Percentiles rank a stretch among this genome's conserved stretches.
Evolutionary conservation across 1,140 invertebrate genomes (phyloP).

Genomic region (Pogonomyrmex barbatus): DNA sequence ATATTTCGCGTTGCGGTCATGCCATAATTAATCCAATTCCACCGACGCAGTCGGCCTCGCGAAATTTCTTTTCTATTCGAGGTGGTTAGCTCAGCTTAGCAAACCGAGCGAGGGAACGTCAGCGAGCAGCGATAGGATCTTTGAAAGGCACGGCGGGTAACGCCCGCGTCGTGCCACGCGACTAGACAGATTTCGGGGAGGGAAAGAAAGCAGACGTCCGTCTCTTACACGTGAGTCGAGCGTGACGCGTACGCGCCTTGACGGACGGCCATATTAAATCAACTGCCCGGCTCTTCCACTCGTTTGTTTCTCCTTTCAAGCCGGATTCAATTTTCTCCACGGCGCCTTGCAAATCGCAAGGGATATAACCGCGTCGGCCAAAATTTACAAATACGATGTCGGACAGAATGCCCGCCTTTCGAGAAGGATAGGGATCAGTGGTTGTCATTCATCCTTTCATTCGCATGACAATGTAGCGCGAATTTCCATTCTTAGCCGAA

Average conservation of each 20-base stretch:
- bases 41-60: constrained; percentile 29
- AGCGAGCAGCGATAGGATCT: constrained; percentile 66
- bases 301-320: constrained; percentile 81
- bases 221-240: constrained; percentile 38
- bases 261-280: constrained; percentile 82
- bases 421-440: constrained; percentile 1
- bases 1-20: constrained; percentile 23
- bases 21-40: constrained; percentile 55
- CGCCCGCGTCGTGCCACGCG: constrained; percentile 75
- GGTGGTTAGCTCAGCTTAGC: constrained; percentile 66
- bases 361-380: constrained; percentile 75
- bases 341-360: constrained; percentile 81
- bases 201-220: constrained; percentile 69
- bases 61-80: constrained; percentile 14
- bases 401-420: constrained; percentile 71
- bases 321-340: constrained; percentile 83
- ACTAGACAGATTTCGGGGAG: constrained; percentile 75
- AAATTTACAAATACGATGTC: constrained; percentile 79
- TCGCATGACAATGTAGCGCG: not conserved
- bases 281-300: constrained; percentile 74
- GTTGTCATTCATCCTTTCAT: constrained; percentile 9
- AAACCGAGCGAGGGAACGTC: constrained; percentile 52
- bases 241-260: constrained; percentile 74
- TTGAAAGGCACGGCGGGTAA: constrained; percentile 63
- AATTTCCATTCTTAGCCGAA: not conserved